Evolutionary conservation across 2,888 invertebrate genomes (phyloP).

Genomic region (Pardosa pseudoannulata): DNA sequence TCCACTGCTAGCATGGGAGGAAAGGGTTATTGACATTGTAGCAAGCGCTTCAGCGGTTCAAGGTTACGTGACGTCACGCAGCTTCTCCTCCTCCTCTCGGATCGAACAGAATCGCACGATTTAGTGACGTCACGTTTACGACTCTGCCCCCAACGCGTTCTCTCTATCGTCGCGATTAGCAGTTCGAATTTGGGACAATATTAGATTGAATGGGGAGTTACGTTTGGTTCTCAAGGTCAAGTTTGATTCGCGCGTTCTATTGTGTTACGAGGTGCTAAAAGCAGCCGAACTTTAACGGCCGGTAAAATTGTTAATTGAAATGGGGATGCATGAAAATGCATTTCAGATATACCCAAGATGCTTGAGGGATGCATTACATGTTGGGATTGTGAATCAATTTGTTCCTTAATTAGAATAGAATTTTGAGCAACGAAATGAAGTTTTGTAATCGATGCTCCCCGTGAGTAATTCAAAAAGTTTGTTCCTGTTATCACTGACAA

Average conservation of each 20-base stretch:
- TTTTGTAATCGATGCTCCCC: too few species aligned
- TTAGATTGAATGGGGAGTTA: conserved; percentile 11
- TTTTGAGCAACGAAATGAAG: too few species aligned
- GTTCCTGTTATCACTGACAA: too few species aligned
- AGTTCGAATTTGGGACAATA: conserved; percentile 16
- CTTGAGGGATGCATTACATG: too few species aligned
- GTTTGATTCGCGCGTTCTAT: conserved; percentile 17
- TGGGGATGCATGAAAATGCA: too few species aligned
- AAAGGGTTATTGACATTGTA: conserved; percentile 71
- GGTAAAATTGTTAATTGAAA: too few species aligned
- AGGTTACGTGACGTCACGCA: conserved; percentile 66
- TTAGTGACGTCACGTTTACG: conserved; percentile 53
- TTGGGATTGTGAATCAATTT: too few species aligned
- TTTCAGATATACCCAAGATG: too few species aligned
- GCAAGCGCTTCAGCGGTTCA: conserved; percentile 52
- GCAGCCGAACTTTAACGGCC: too few species aligned
- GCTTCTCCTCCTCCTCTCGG: conserved; percentile 53
- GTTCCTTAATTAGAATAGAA: too few species aligned
- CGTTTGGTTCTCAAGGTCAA: conserved; percentile 59
- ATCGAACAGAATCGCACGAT: conserved; percentile 68
- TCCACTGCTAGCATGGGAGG: conserved; percentile 30
- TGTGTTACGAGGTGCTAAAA: conserved; percentile 7
- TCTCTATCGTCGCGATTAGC: conserved; percentile 8
- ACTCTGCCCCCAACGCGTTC: conserved; percentile 21
- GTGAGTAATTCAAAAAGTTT: too few species aligned